Percentiles rank a stretch among this genome's conserved stretches.
Evolutionary conservation across 1,140 invertebrate species (phyloP).

Genomic region (Chironomus tepperi): DNA sequence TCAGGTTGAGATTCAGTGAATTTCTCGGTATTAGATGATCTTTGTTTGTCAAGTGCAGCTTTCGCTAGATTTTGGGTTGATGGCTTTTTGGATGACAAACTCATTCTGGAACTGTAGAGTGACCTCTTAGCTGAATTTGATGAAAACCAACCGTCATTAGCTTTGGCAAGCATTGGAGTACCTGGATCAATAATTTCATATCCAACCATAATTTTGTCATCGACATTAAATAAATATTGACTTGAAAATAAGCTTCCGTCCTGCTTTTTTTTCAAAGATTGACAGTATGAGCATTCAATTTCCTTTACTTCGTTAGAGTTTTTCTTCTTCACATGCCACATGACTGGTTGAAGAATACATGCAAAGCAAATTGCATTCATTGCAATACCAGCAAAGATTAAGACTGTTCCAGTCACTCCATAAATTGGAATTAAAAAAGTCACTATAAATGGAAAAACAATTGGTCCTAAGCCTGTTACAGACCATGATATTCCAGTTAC

Average conservation of each 20-base stretch:
- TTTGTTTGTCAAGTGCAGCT: background rate
- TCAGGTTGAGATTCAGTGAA: background rate
- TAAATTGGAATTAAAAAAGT: constrained; percentile 44
- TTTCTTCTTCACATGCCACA: constrained; percentile 45
- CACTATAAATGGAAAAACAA: constrained; percentile 47
- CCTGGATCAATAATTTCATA: constrained; percentile 56
- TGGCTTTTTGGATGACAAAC: constrained; percentile 25
- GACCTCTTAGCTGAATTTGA: constrained; percentile 41
- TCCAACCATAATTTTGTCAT: constrained; percentile 48
- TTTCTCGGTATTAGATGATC: background rate
- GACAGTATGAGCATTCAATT: constrained; percentile 36
- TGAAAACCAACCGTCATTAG: constrained; percentile 54
- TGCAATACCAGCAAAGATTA: constrained; percentile 48
- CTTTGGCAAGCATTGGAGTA: constrained; percentile 52
- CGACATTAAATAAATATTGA: constrained; percentile 57
- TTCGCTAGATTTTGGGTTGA: constrained; percentile 4
- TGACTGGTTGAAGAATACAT: constrained; percentile 51
- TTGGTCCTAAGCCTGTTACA: constrained; percentile 48
- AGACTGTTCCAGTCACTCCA: constrained; percentile 46
- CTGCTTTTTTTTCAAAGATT: constrained; percentile 34
- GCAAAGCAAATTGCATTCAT: constrained; percentile 49
- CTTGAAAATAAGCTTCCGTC: constrained; percentile 48
- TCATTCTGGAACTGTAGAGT: constrained; percentile 42
- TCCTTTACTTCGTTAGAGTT: background rate
- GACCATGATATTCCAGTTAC: constrained; percentile 51